Evolutionary conservation across 1,140 invertebrate genomes (phyloP), one percentile per base, ranked within the genome.

Genomic region (Drosophila takahashii): DNA sequence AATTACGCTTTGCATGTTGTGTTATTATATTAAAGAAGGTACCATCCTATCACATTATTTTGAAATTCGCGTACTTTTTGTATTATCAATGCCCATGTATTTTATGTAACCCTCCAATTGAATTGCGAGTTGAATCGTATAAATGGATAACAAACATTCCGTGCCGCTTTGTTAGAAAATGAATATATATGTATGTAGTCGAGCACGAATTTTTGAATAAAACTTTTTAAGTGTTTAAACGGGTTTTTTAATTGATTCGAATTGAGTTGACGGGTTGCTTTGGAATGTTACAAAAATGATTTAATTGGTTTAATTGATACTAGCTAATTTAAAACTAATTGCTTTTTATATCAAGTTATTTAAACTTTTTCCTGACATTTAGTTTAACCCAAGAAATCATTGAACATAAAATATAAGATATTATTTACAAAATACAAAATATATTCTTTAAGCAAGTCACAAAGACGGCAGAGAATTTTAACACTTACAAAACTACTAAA

Each of bases 151-250:
- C 22, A 72, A 77, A 73, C 83, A 87, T 87, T 87, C 83, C 84
- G 83, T 87, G 75, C 60, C 73, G 77, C 48, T 79, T 70, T 73
- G 54, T 73, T 77, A 65, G 61, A 37, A 51, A 73, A 66, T 74
- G 7, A 61, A 62, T 60, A 58, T 60, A 58, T 74, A 37, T 66
- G 53, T 51, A 69, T 66, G 53, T 51, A 69, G 39, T 53, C 37
- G 53, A 71, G 70, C 81, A 87, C 61, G 79, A 86, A 67, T 87
- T 83, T 81, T 81, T 76, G 22, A 86, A 83, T 87, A 87, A 81
- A 86, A 32, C 16, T 61, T 66, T 78, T 64, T 76, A 39, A 48
- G 66, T 70, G 62, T 56, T 37, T 58, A 56, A 58, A 37, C 36
- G 2, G 0, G 50, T 70, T 70, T 66, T 66, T 34, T 48, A 27